Base-by-base conservation (phyloP, 1,140 invertebrate genomes). In the Drosophila sechellia region DNA sequence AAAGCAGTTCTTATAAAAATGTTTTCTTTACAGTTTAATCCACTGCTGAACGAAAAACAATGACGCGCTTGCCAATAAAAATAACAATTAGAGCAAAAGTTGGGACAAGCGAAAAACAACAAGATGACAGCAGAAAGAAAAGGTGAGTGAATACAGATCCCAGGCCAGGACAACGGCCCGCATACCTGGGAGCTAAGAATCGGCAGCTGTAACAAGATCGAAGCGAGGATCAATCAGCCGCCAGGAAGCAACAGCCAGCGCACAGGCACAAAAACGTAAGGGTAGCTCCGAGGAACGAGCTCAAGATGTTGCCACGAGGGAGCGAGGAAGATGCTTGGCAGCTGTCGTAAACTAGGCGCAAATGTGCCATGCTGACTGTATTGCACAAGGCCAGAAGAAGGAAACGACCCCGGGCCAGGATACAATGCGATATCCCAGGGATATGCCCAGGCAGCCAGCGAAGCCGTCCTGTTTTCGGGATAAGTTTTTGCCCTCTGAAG, bases 301-400 rank as follows among this genome's bases (percentile, higher is more conserved):
- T 25, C 39, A 40, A 17, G 55, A 43, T 27, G 43, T 12, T 20
- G 13, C 27, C 37, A 31, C 8, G 22, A 54, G 40, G 42, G 42
- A 68, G 22, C 42, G 42, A 49, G 64, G 40, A 78, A 61, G 76
- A 49, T 65, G 54, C 40, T 58, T 39, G 73, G 84, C 84, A 89
- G 84, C 84, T 89, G 84, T 80, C 84, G 84, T 79, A 66, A 79
- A 89, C 79, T 83, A 80, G 83, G 79, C 79, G 63, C 70, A 76
- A 84, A 79, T 63, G 66, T 77, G 49, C 35, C 34, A 17, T 48
- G 57, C 60, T 49, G 25, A 50, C 43, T 78, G 56, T 48, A 27
- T 37, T 53, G 54, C 37, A 65, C 59, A 60, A 73, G 55, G 58
- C 50, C 78, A 52, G 79, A 43, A 45, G 53, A n/a, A 64, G 58